A percentile compares a stretch with the other conserved stretches of the same genome.
Conservation (phyloP, 2,888 invertebrate species). For the Tinea pellionella region DNA sequence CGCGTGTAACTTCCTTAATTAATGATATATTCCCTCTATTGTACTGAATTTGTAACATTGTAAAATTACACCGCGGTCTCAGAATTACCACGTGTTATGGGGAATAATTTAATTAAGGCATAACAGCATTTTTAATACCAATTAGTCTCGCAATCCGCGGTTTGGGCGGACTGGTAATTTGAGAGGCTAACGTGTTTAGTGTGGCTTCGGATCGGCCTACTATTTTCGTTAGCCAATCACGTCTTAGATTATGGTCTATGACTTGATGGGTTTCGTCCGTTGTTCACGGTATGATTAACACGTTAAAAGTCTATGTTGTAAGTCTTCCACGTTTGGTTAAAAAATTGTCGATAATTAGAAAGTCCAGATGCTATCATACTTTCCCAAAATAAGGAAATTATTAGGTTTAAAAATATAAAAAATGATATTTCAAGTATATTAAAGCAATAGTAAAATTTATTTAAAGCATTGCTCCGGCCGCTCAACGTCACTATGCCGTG, state of each 20-base stretch:
- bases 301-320: conserved; percentile 1
- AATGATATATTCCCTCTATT: conserved; percentile 44
- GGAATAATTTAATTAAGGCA: conserved; percentile 66
- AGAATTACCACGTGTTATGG: conserved; percentile 49
- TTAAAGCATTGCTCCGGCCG: not conserved
- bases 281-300: conserved; percentile 13
- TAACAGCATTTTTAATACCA: conserved; percentile 62
- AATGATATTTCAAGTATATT: not conserved
- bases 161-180: conserved; percentile 65
- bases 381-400: too few relatives aligned
- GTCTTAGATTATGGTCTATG: conserved; percentile 16
- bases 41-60: conserved; percentile 59
- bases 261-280: conserved; percentile 10
- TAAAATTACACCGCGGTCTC: conserved; percentile 52
- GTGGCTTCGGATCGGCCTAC: conserved; percentile 55
- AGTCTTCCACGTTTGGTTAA: not conserved
- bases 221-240: conserved; percentile 52
- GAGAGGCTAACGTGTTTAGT: conserved; percentile 58
- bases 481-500: conserved; percentile 30
- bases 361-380: too few relatives aligned
- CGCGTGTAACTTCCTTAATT: conserved; percentile 33
- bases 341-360: not conserved
- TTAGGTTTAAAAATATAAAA: not conserved
- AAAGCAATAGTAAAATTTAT: not conserved
- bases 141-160: conserved; percentile 63